Evolutionary conservation across 2,888 invertebrate genomes (phyloP).

Genomic region (Eretmocerus hayati): DNA sequence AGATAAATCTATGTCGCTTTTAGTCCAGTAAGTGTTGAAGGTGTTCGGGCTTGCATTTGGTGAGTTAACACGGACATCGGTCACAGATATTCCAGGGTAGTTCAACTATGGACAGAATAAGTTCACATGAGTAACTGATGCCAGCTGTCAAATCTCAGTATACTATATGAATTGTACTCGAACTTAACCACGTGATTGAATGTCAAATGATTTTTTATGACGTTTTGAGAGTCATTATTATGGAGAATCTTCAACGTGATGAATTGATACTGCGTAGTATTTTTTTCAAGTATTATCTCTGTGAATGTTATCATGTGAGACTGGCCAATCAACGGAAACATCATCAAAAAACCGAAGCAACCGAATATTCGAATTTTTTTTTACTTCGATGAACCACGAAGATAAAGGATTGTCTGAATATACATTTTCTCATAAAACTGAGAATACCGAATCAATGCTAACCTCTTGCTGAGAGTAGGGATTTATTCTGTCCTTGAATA

Average conservation of each 20-base stretch:
- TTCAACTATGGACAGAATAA: too few relatives aligned
- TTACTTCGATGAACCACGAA: too few relatives aligned
- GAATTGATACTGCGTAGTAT: too few relatives aligned
- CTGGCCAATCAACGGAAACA: too few relatives aligned
- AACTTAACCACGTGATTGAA: neutral
- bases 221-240: neutral
- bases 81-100: slow-evolving; percentile 58
- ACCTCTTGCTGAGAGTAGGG: slow-evolving; percentile 51
- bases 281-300: too few relatives aligned
- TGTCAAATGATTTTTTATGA: neutral
- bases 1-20: slow-evolving; percentile 68
- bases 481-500: slow-evolving; percentile 64
- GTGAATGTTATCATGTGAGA: too few relatives aligned
- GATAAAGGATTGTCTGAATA: too few relatives aligned
- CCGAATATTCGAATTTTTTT: too few relatives aligned
- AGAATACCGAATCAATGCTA: neutral
- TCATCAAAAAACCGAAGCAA: neutral
- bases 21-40: slow-evolving; percentile 70
- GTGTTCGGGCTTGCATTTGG: slow-evolving; percentile 22
- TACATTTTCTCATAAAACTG: too few relatives aligned
- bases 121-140: too few relatives aligned
- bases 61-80: slow-evolving; percentile 40
- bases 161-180: too few relatives aligned
- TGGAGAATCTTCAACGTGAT: too few relatives aligned
- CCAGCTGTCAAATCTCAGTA: slow-evolving; percentile 47